Conservation (phyloP, 2,113 vertebrate species). For the Nesogale talazaci region DNA sequence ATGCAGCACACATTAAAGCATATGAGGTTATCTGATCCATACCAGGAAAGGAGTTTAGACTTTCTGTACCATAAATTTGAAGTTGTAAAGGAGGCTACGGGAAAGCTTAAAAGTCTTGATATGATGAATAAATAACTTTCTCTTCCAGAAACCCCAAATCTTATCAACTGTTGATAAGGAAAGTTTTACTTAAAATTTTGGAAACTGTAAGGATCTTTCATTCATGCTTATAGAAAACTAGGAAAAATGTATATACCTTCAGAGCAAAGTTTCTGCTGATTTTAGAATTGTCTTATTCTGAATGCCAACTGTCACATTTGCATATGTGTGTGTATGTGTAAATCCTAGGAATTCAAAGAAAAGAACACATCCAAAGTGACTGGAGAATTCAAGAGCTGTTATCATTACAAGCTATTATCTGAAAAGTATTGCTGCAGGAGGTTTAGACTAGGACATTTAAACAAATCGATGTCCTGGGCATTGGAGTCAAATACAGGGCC, state of each 20-base stretch:
- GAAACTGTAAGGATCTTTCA: constrained; percentile 46
- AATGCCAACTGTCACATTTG: neutral
- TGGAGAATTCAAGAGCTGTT: constrained; percentile 61
- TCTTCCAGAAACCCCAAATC: constrained; percentile 35
- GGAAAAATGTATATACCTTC: constrained; percentile 27
- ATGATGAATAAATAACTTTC: constrained; percentile 50
- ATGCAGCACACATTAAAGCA: neutral
- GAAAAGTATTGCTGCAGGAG: constrained; percentile 62
- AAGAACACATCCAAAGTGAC: constrained; percentile 7
- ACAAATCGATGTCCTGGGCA: constrained; percentile 62
- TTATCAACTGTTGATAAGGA: constrained; percentile 21
- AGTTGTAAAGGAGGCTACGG: neutral
- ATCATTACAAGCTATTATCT: constrained; percentile 56
- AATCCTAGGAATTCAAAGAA: constrained; percentile 42
- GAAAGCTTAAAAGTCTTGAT: constrained; percentile 19
- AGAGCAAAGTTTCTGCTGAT: constrained; percentile 42
- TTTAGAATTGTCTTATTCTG: constrained; percentile 20
- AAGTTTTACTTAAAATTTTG: constrained; percentile 32
- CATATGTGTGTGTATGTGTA: neutral
- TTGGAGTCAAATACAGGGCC: constrained; percentile 65
- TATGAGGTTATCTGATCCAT: neutral
- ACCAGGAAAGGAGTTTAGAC: neutral
- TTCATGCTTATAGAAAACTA: constrained; percentile 59
- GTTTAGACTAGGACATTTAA: constrained; percentile 66
- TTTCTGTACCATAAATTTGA: constrained; percentile 37